Conservation (phyloP, 2,888 invertebrate genomes). For the Cryptophagus acutangulus region DNA sequence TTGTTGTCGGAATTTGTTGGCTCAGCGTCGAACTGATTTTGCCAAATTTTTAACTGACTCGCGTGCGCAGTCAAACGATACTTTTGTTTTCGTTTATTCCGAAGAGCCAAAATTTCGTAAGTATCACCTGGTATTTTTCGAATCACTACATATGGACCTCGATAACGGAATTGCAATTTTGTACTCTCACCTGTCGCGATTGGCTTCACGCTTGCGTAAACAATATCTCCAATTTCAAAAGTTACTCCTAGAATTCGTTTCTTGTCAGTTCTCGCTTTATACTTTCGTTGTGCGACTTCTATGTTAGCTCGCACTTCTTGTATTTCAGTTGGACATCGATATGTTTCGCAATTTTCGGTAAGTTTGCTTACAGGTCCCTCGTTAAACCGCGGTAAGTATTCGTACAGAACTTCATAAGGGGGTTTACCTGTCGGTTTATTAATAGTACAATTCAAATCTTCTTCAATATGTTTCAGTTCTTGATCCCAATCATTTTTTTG, state of each 20-base stretch:
- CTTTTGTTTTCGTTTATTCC: not conserved
- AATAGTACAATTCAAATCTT: slow-evolving; percentile 18
- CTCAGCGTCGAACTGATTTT: no score
- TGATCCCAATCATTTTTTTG: slow-evolving; percentile 13
- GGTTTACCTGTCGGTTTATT: slow-evolving; percentile 23
- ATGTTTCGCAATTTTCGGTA: not conserved
- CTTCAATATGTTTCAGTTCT: slow-evolving; percentile 17
- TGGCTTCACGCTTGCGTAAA: slow-evolving; percentile 4
- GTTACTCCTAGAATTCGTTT: slow-evolving; percentile 2
- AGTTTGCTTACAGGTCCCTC: slow-evolving; percentile 6
- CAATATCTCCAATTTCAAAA: slow-evolving; percentile 7
- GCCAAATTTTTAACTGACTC: slow-evolving; percentile 4
- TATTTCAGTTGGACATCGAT: not conserved
- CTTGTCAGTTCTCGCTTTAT: not conserved
- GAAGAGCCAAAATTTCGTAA: not conserved
- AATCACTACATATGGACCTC: slow-evolving; percentile 7
- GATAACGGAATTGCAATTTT: slow-evolving; percentile 7
- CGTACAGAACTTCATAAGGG: slow-evolving; percentile 21
- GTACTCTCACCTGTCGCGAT: slow-evolving; percentile 8
- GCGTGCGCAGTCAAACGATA: not conserved
- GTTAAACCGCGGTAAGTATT: slow-evolving; percentile 14
- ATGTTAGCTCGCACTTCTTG: not conserved
- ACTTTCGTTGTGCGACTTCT: not conserved
- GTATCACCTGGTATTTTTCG: slow-evolving; percentile 5
- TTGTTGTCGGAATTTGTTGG: no score